Base-by-base conservation (phyloP, 1,140 invertebrate species). In the Drosophila ercepeae region DNA sequence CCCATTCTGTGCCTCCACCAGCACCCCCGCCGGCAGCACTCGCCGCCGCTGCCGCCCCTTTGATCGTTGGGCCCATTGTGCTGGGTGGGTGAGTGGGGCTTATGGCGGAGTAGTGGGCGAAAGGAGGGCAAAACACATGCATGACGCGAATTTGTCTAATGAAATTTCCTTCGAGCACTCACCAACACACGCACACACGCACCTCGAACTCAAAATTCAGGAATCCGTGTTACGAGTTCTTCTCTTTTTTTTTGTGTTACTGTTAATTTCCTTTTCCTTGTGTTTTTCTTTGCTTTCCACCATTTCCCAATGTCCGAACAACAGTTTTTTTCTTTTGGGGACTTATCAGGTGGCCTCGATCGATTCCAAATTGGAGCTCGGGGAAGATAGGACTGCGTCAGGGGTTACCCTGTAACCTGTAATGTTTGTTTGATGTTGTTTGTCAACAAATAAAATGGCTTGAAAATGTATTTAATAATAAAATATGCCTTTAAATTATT, bases 141-240 rank as follows among this genome's bases (percentile, higher is more conserved):
- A 53, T 72, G 69, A 72, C 68, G 68, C 57, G 68, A 63, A 49
- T 68, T 70, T 70, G 59, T 65, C 72, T 57, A 79, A 83, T 78
- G 64, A 75, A 75, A 86, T 83, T 84, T 78, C 70, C 57, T 71
- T 86, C 48, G 32, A 25, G 34, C 54, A 41, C 48, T 25, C 53
- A 59, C 55, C 23, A 19, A 14, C 18, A 49, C 16, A 45, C 29
- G 19, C 32, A 51, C 42, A 48, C 23, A 48, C 45, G 25, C 25
- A 41, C 19, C 5, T 11, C 2, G 29, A 13, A 19, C 27, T 27
- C 41, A 44, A 39, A 18, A 55, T 53, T 29, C 19, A 52, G 34
- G 45, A 65, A 51, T 64, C 23, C 27, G 19, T 45, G 25, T 29
- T 42, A 51, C 14, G 64, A 23, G 29, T 42, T 25, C 6, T 64